Percentiles rank a stretch among this genome's conserved stretches.
Conservation (phyloP, 2,888 invertebrate genomes). For the Chloroclystis v-ata region DNA sequence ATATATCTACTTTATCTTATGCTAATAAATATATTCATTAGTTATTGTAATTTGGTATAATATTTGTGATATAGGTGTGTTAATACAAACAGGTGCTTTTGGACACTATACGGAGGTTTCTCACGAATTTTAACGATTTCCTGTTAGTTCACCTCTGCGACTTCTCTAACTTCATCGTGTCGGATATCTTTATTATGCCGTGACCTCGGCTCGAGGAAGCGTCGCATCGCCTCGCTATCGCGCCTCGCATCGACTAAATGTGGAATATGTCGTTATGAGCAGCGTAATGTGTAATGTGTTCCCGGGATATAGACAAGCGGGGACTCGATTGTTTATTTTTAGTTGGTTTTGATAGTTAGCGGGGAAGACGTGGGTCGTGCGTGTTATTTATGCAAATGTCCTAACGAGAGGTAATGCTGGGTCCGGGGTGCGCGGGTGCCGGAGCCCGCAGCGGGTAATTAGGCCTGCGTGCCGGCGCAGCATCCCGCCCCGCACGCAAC, state of each 20-base stretch:
- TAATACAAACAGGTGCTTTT: slow-evolving; percentile 37
- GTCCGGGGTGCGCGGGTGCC: slow-evolving; percentile 52
- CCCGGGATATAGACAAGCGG: slow-evolving; percentile 34
- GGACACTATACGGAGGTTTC: slow-evolving; percentile 51
- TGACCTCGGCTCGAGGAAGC: slow-evolving; percentile 53
- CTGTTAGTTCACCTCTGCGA: slow-evolving; percentile 57
- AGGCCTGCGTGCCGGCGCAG: slow-evolving; percentile 59
- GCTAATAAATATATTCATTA: slow-evolving; percentile 6
- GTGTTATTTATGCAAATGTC: slow-evolving; percentile 75
- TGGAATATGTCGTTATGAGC: slow-evolving; percentile 59
- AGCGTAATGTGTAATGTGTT: slow-evolving; percentile 52
- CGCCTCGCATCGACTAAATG: slow-evolving; percentile 61
- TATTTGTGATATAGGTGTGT: slow-evolving; percentile 1
- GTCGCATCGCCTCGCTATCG: slow-evolving; percentile 55
- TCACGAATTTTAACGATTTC: slow-evolving; percentile 75
- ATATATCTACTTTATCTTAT: too few species aligned
- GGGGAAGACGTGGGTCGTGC: slow-evolving; percentile 48
- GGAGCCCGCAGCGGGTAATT: slow-evolving; percentile 69
- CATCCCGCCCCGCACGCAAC: slow-evolving; percentile 45
- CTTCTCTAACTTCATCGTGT: slow-evolving; percentile 54
- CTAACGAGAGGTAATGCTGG: slow-evolving; percentile 74
- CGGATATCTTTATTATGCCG: slow-evolving; percentile 68
- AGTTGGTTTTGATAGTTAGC: slow-evolving; percentile 68
- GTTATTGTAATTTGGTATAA: too few species aligned
- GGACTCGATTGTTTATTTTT: slow-evolving; percentile 65